Evolutionary conservation across 2,888 invertebrate species (phyloP), one percentile per base, ranked within the genome.

Genomic region (Ligdia adustata): DNA sequence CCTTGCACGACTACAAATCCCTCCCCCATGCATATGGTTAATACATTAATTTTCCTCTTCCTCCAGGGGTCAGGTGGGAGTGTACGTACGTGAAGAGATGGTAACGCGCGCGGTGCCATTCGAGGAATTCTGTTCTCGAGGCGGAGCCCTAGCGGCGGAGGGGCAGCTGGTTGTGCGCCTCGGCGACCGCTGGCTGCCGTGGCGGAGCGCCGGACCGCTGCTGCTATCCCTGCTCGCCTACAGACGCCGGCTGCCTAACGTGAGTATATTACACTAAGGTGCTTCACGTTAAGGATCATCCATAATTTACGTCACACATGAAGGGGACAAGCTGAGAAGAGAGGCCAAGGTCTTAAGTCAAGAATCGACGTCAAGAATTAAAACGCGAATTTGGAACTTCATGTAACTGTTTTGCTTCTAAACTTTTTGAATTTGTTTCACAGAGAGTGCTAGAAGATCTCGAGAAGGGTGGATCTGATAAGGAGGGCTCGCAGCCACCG

Each of bases 131-230:
- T 87, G 88, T 52, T 40, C 66, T 46, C 95, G 95, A 94, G 98
- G 98, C 91, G 94, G 68, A 93, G 95, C 65, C 97, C 97, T 69
- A 94, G 96, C 64, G 13, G 64, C 96, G 64, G 94, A 95, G 72
- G 95, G 96, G 27, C 95, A 96, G 71, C 92, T 98, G 66, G 94
- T 98, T 54, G 94, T 98, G 64, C 93, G 96, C 69, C 93, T 98
- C 54, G 95, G 95, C 4, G 95, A 95, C 66, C 96, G 97, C 89
- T 96, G 95, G 84, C 95, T 96, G 91, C 96, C 95, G 69, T 98
- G 98, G 98, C 92, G 94, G 61, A 94, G 95, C 62, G 99, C 98
- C 62, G 95, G 96, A 50, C 97, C 98, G 28, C 93, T 98, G 73
- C 93, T 99, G 67, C 93, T 98, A 73, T 96, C 97, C 58, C 91